A percentile compares a stretch with the other conserved stretches of the same genome.
Conservation (phyloP, 2,113 vertebrate genomes). For the Cephalopholis sonnerati region DNA sequence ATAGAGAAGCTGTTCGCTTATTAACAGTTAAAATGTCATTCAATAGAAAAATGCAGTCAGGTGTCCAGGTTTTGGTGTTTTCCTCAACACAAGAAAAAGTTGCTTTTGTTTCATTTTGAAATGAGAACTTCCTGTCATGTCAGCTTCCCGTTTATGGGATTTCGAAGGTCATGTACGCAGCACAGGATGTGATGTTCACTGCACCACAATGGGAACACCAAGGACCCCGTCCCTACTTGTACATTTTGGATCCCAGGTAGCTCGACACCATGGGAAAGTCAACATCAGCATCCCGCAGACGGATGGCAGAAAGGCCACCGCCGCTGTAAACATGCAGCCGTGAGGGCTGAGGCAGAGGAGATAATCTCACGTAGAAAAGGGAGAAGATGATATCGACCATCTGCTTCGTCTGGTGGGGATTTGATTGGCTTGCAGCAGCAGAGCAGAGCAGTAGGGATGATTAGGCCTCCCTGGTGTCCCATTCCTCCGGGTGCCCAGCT, state of each 20-base stretch:
- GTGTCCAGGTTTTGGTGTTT: neutral
- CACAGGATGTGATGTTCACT: neutral
- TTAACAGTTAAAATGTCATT: neutral
- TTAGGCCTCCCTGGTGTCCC: slow-evolving; percentile 73
- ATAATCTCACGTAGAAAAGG: slow-evolving; percentile 77
- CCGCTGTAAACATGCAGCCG: slow-evolving; percentile 21
- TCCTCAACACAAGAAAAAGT: neutral
- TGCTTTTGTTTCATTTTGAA: neutral
- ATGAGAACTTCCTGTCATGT: neutral
- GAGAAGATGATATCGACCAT: slow-evolving; percentile 78
- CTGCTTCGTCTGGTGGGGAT: slow-evolving; percentile 71
- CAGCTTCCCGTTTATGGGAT: neutral
- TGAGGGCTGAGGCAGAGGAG: slow-evolving; percentile 46
- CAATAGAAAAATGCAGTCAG: neutral
- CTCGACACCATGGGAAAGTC: slow-evolving; percentile 22
- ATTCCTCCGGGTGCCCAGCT: slow-evolving; percentile 69
- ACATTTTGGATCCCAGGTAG: slow-evolving; percentile 6
- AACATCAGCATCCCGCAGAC: slow-evolving; percentile 31
- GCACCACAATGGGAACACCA: neutral
- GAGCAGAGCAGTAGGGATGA: slow-evolving; percentile 61
- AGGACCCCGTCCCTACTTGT: neutral
- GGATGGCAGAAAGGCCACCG: slow-evolving; percentile 27
- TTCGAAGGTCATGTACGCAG: neutral
- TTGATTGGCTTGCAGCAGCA: slow-evolving; percentile 61
- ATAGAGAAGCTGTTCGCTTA: slow-evolving; percentile 13